Evolutionary conservation across 1,140 invertebrate genomes (phyloP), one percentile per base, ranked within the genome.

Genomic region (Globodera rostochiensis): DNA sequence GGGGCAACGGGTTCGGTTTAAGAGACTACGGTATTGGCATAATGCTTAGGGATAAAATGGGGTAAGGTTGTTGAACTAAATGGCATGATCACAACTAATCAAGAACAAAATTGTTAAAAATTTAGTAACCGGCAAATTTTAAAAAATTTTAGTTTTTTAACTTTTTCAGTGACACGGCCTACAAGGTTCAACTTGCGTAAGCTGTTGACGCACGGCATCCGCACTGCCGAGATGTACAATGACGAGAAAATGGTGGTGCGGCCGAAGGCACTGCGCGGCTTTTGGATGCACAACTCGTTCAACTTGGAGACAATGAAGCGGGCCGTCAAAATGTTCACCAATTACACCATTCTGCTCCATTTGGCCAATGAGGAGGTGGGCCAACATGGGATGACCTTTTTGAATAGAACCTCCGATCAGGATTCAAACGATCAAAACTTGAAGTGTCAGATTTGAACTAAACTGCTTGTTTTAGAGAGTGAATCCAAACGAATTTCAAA

Each of bases 201-300:
- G 19, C 1, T 81, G 13, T 67, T 81, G 36, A 11, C 36, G 7
- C 25, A 81, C 11, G 74, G 66, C 25, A 81, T 81, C 47, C 66
- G 57, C 53, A 70, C 57, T 6, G 64, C 81, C 2, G 64, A 53
- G 49, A 82, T 82, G 47, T 82, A 82, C 66, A 82, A 81, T 21
- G 80, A 83, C 46, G 82, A 84, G 75, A 83, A 83, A 79, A 79
- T 83, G 82, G 50, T 83, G 36, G 82, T 83, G 46, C 47, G 82
- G 49, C 82, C 82, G 50, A 71, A 36, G 25, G 74, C 47, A 36
- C 47, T 83, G 50, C 67, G 74, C 64, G 82, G 82, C 45, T 83
- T 83, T 77, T 83, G 82, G 82, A 83, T 83, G 80, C 82, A 83
- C 73, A 21, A 82, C 49, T 82, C 81, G 46, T 49, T 64, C 9